A percentile compares a stretch with the other conserved stretches of the same genome.
These are phyloP conservation scores for Patella pellucida DNA, from an alignment of 2,888 invertebrate genomes.

Conservation along the genomic window DNA sequence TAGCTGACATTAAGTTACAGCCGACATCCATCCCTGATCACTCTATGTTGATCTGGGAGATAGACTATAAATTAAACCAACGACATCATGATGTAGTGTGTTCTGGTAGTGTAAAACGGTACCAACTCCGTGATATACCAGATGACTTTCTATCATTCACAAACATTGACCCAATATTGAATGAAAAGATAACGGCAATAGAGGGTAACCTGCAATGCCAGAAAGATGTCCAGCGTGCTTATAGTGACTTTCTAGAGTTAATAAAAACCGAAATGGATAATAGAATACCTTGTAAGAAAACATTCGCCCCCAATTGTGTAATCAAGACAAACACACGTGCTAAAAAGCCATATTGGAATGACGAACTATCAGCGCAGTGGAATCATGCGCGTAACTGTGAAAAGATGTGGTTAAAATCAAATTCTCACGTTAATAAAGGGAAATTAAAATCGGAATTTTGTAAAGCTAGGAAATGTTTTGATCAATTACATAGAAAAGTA, in stretches of 20 bases:
- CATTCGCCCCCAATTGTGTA: not conserved
- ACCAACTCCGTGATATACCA: too few relatives aligned
- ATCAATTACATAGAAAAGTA: not conserved
- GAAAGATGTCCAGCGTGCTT: not conserved
- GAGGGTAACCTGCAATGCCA: not conserved
- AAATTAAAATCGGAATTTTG: not conserved
- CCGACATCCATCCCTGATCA: not conserved
- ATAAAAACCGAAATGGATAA: not conserved
- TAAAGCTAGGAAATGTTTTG: not conserved
- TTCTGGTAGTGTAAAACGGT: too few relatives aligned
- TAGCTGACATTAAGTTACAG: not conserved
- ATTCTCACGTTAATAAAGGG: not conserved
- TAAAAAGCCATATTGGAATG: not conserved
- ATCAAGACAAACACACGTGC: not conserved
- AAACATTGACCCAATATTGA: not conserved
- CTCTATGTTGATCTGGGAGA: constrained; percentile 7
- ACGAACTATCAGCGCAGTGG: not conserved
- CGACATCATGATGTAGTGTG: too few relatives aligned
- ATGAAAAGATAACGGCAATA: not conserved
- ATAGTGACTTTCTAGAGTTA: not conserved
- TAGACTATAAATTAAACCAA: not conserved
- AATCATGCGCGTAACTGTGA: not conserved
- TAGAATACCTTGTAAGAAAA: not conserved
- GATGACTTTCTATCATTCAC: too few relatives aligned
- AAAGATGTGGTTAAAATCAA: not conserved